Base-by-base conservation (phyloP, 2,797 vertebrate genomes). In the Rhinichthys osculus region DNA sequence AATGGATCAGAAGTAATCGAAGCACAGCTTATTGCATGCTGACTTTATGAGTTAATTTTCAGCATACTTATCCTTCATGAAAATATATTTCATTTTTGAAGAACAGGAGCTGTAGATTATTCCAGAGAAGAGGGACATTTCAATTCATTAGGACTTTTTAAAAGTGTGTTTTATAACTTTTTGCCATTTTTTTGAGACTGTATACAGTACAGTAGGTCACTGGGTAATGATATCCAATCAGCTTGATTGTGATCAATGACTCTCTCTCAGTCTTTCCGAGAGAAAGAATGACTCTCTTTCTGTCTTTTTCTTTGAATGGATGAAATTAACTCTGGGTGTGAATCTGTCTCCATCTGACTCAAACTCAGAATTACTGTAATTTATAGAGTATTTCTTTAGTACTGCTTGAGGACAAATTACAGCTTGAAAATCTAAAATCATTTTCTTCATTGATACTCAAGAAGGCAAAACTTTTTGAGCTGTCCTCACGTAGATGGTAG, bases 221-320 rank as follows among this genome's bases (percentile, higher is more conserved):
- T 85, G 54, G 30, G 44, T 81, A 54, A 85, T 35, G 35, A 50
- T 23, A 73, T 80, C 42, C 84, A 85, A 85, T 85, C 78, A 85
- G 70, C 78, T 85, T 59, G 40, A 85, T 80, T 81, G 78, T 81
- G 57, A 81, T 81, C 30, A 79, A 52, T 35, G 76, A 35, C 62
- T 59, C 64, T 78, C 35, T 78, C 50, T 44, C 50, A 69, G 30
- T 44, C 8, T 52, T 38, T 38, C 35, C 4, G 35, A 38, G 35
- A 38, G 35, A 38, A 38, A 5, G 35, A 38, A 38, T 38, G 35
- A 38, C 35, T 38, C 35, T 38, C 35, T 38, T 73, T 38, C 33
- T 23, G 57, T 74, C 42, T 66, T 23, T 52, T 52, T 66, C 42
- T 52, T 62, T 85, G 84, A 80, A 85, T 85, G 42, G 67, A 54